phyloP scores from a whole-genome alignment of 2,113 vertebrate genomes.

The Bungarus multicinctus region DNA sequence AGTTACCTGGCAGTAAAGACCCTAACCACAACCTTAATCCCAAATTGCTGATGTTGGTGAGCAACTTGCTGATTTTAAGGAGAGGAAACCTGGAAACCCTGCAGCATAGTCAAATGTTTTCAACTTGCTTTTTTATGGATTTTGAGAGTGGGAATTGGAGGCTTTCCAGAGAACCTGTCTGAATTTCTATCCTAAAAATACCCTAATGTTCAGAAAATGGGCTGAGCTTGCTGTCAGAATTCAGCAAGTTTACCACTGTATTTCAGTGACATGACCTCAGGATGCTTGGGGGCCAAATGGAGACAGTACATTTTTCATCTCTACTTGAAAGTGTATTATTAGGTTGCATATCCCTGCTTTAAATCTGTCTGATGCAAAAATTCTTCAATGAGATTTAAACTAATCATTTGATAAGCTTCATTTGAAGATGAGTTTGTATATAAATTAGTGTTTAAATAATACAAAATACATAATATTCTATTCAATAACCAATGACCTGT shows the following conservation, averaged over 20 bases:
- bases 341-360: not conserved
- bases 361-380: constrained; percentile 24
- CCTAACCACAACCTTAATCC: not conserved
- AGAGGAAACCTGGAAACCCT: not conserved
- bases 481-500: not conserved
- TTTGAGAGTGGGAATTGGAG: not conserved
- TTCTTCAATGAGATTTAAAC: not conserved
- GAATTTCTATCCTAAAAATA: not conserved
- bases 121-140: not conserved
- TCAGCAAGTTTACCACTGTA: not conserved
- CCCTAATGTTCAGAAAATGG: not conserved
- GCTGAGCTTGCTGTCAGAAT: not conserved
- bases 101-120: not conserved
- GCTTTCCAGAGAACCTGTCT: not conserved
- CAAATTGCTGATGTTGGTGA: not conserved
- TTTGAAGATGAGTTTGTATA: not conserved
- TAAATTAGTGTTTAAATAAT: not conserved
- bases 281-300: not conserved
- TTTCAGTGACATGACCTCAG: not conserved
- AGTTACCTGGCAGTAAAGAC: not conserved
- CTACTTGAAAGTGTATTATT: not conserved
- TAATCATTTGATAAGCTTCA: not conserved
- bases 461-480: not conserved
- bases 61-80: not conserved
- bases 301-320: not conserved